Evolutionary conservation across 2,113 vertebrate genomes (phyloP).

Genomic region (Acanthochromis polyacanthus): DNA sequence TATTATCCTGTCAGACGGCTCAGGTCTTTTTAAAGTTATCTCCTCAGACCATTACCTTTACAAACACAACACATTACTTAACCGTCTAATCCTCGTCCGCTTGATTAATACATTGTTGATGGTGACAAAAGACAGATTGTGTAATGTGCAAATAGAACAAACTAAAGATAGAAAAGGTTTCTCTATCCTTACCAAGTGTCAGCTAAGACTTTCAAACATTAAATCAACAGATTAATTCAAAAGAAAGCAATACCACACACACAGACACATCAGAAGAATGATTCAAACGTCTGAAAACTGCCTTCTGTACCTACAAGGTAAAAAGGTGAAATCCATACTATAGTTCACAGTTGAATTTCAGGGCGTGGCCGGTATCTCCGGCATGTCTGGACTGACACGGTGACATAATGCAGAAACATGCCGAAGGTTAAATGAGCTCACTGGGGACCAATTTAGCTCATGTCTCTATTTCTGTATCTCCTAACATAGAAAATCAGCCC

Average conservation of each 20-base stretch:
- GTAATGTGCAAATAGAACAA: conserved; percentile 26
- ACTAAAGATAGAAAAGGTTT: conserved; percentile 31
- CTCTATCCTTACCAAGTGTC: conserved; percentile 31
- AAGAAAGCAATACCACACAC: conserved; percentile 46
- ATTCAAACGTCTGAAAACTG: conserved; percentile 7
- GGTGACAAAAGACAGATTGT: conserved; percentile 40
- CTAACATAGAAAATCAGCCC: not conserved
- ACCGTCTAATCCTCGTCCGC: conserved; percentile 44
- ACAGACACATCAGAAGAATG: conserved; percentile 28
- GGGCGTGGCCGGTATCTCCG: conserved; percentile 31
- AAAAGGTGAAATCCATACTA: conserved; percentile 19
- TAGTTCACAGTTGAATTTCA: conserved; percentile 16
- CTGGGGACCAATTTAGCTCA: not conserved
- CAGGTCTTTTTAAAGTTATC: conserved; percentile 25
- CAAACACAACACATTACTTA: conserved; percentile 43
- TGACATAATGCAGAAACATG: conserved; percentile 37
- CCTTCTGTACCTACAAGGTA: not conserved
- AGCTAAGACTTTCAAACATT: conserved; percentile 29
- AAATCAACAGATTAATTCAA: conserved; percentile 60
- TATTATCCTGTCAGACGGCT: conserved; percentile 14
- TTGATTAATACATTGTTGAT: conserved; percentile 39
- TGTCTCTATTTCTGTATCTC: not conserved
- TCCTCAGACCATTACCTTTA: conserved; percentile 36
- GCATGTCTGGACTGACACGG: conserved; percentile 17
- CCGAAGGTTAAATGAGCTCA: conserved; percentile 10